Evolutionary conservation across 2,113 vertebrate species (phyloP).

Genomic region (Pseudolaguvia tuberculata): DNA sequence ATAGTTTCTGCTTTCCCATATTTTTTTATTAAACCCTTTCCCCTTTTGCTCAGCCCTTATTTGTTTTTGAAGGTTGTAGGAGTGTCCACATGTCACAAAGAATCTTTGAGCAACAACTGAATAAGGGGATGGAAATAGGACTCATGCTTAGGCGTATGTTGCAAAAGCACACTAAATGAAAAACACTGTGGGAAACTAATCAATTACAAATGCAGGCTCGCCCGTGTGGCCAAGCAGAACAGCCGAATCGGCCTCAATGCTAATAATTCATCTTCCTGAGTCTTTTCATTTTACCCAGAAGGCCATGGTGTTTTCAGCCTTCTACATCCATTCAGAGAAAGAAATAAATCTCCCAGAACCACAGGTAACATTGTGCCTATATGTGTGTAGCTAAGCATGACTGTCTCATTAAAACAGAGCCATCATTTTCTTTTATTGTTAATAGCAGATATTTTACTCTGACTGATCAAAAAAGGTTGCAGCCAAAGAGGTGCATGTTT

Average conservation of each 20-base stretch:
- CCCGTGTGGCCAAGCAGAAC: conserved; percentile 50
- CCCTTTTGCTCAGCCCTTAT: background rate
- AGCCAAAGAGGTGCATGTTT: too few relatives aligned
- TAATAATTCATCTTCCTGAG: conserved; percentile 52
- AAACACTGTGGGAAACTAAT: conserved; percentile 55
- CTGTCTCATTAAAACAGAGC: conserved; percentile 29
- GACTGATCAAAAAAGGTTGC: conserved; percentile 7
- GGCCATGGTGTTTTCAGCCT: conserved; percentile 41
- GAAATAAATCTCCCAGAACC: conserved; percentile 48
- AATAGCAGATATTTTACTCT: conserved; percentile 33
- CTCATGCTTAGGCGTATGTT: conserved; percentile 43
- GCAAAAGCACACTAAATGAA: conserved; percentile 52
- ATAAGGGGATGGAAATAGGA: conserved; percentile 13
- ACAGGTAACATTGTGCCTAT: conserved; percentile 41
- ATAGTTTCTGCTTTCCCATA: background rate
- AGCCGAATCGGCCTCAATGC: conserved; percentile 46
- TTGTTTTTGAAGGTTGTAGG: conserved; percentile 15
- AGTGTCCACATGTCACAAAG: conserved; percentile 13
- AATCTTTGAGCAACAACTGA: background rate
- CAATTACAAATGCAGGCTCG: conserved; percentile 53
- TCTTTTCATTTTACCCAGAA: conserved; percentile 53
- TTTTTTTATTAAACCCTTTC: background rate
- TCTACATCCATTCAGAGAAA: conserved; percentile 27
- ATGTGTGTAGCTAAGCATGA: conserved; percentile 36
- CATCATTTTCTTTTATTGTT: conserved; percentile 41